phyloP scores from a whole-genome alignment of 2,888 invertebrate species.

The Himalopsyche japonica region DNA sequence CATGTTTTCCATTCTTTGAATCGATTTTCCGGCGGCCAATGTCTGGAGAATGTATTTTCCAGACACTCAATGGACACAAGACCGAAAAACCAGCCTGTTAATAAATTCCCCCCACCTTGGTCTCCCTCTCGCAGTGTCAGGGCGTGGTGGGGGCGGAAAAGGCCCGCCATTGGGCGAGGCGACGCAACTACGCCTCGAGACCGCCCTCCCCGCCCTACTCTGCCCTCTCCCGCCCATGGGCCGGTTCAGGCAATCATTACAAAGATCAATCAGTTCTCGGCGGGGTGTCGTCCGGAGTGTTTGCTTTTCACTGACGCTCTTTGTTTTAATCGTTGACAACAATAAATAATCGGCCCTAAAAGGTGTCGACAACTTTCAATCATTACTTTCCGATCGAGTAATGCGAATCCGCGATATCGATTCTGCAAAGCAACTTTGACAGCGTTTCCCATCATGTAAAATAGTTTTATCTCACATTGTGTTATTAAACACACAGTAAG shows the following conservation, averaged over 20 bases:
- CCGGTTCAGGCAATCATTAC: slow-evolving; percentile 43
- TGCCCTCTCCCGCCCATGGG: slow-evolving; percentile 16
- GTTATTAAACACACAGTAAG: too few relatives aligned
- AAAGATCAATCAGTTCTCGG: slow-evolving; percentile 47
- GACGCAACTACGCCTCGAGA: slow-evolving; percentile 43
- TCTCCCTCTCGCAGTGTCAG: slow-evolving; percentile 7
- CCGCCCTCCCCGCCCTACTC: slow-evolving; percentile 34
- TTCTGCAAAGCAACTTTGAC: background rate
- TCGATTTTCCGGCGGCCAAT: background rate
- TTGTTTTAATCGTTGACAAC: background rate
- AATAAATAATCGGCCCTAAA: background rate
- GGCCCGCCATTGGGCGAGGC: slow-evolving; percentile 41
- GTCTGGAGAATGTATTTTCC: background rate
- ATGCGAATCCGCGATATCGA: background rate
- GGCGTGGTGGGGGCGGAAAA: slow-evolving; percentile 18
- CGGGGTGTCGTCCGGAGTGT: slow-evolving; percentile 46
- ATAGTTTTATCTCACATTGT: too few relatives aligned
- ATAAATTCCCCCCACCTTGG: background rate
- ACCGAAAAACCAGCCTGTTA: background rate
- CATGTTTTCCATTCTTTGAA: too few relatives aligned
- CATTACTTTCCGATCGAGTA: background rate
- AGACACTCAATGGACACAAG: background rate
- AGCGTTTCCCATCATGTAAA: too few relatives aligned
- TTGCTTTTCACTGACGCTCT: background rate
- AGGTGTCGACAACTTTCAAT: background rate